Evolutionary conservation across 2,113 vertebrate species (phyloP).

Genomic region (Geococcyx californianus): DNA sequence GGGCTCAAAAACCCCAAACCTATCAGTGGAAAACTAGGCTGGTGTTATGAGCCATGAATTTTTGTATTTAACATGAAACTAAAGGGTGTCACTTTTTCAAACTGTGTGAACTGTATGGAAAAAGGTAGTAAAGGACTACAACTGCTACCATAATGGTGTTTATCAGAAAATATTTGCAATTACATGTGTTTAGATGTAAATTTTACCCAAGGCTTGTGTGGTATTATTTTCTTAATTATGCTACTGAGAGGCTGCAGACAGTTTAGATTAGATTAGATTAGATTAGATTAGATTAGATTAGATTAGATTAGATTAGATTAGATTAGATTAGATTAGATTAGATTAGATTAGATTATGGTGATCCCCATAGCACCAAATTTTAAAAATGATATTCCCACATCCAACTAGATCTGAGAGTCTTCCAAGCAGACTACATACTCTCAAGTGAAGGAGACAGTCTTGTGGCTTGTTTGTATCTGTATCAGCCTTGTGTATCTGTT

Average conservation of each 20-base stretch:
- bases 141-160: not conserved
- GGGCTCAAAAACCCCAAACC: not conserved
- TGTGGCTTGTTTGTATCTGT: not conserved
- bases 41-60: not conserved
- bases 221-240: not conserved
- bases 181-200: not conserved
- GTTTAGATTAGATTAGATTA: not conserved
- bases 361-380: not conserved
- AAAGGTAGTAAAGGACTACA: not conserved
- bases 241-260: not conserved
- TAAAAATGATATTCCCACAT: not conserved
- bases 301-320: too few relatives aligned
- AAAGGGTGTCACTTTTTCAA: not conserved
- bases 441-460: not conserved
- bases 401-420: not conserved
- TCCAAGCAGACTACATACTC: not conserved
- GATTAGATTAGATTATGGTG: not conserved
- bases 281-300: too few relatives aligned
- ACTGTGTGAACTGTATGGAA: not conserved
- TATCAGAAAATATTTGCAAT: not conserved
- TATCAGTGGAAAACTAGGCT: not conserved
- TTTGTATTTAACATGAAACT: not conserved
- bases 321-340: not conserved
- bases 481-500: not conserved
- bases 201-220: not conserved